phyloP scores from a whole-genome alignment of 2,888 invertebrate species.

The Antheraea yamamai region DNA sequence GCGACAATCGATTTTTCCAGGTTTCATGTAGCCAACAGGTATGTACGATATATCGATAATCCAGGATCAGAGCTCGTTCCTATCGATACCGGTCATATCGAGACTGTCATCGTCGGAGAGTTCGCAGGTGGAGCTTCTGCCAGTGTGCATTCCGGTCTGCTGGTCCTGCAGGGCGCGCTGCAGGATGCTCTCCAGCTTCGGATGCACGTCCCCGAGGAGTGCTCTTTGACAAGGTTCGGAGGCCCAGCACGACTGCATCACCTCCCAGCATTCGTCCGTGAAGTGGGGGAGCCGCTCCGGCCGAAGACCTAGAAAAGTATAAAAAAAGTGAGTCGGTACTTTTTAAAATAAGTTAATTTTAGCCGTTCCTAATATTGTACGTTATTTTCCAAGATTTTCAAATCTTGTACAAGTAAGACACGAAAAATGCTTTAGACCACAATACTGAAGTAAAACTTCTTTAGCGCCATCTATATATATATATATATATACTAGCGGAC shows the following conservation, averaged over 20 bases:
- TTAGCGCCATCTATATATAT: neutral
- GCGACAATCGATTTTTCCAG: neutral
- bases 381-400: too few species aligned
- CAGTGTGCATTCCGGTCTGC: slow-evolving; percentile 23
- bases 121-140: slow-evolving; percentile 25
- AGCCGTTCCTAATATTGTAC: too few species aligned
- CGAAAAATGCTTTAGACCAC: too few species aligned
- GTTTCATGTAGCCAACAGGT: too few species aligned
- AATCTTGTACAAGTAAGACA: too few species aligned
- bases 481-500: too few species aligned
- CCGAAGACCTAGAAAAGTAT: slow-evolving; percentile 83
- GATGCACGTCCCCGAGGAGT: slow-evolving; percentile 89
- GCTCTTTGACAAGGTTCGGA: slow-evolving; percentile 88
- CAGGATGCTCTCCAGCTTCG: slow-evolving; percentile 83
- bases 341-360: too few species aligned
- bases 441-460: too few species aligned
- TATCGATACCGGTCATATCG: slow-evolving; percentile 47
- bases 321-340: neutral
- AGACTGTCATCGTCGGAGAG: slow-evolving; percentile 50
- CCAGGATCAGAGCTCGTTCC: slow-evolving; percentile 25
- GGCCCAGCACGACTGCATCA: slow-evolving; percentile 93
- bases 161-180: slow-evolving; percentile 34
- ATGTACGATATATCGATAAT: too few species aligned
- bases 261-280: slow-evolving; percentile 89
- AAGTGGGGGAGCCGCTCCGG: slow-evolving; percentile 90